Conservation (phyloP, 2,797 vertebrate species). For the Psittacula derbiana region DNA sequence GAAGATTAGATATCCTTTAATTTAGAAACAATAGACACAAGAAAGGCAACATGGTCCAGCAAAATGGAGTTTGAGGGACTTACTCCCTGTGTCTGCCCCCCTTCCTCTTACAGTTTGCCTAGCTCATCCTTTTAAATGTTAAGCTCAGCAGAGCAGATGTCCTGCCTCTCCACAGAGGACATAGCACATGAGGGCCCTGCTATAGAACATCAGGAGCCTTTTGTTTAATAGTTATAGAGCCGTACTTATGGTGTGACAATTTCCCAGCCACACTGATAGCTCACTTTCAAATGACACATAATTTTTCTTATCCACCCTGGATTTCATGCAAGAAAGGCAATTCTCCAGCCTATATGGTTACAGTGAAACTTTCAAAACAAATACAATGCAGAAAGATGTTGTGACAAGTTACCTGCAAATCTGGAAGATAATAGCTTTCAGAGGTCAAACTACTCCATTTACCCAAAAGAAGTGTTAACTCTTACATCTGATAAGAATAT, state of each 20-base stretch:
- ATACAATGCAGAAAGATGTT: neutral
- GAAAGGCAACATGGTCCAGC: neutral
- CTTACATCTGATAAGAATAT: slow-evolving; percentile 53
- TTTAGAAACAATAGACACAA: slow-evolving; percentile 32
- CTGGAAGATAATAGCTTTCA: slow-evolving; percentile 9
- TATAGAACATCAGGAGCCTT: neutral
- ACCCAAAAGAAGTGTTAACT: slow-evolving; percentile 33
- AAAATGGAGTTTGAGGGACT: neutral
- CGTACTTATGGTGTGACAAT: neutral
- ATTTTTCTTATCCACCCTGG: neutral
- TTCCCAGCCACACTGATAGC: neutral
- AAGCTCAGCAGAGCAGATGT: neutral
- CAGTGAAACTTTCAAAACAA: slow-evolving; percentile 22
- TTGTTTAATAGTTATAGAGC: neutral
- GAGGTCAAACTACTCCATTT: slow-evolving; percentile 43
- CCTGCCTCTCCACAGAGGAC: neutral
- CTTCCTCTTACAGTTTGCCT: neutral
- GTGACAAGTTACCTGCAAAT: slow-evolving; percentile 45
- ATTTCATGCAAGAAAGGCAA: neutral
- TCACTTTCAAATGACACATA: neutral
- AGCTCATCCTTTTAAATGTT: neutral
- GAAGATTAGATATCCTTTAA: slow-evolving; percentile 32
- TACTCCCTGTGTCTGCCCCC: neutral
- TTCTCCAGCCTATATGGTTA: neutral
- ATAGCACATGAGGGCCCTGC: neutral